phyloP scores from a whole-genome alignment of 2,797 vertebrate species.

The Sebastes nivosus region DNA sequence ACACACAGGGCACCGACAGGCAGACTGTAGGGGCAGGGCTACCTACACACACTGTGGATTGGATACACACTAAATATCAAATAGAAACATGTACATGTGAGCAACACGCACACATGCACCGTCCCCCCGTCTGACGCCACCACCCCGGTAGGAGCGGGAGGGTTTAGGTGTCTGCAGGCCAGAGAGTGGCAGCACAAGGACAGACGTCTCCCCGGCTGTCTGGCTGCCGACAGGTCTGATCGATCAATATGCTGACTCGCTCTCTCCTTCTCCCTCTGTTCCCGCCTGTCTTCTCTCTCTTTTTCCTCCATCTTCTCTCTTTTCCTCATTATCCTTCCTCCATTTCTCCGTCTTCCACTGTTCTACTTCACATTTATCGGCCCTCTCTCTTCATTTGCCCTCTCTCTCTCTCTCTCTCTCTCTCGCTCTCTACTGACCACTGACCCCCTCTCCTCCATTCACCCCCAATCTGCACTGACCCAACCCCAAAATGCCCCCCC shows the following conservation, averaged over 20 bases:
- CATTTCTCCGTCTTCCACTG: constrained; percentile 8
- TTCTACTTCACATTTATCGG: background rate
- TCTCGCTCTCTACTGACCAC: background rate
- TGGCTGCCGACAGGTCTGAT: constrained; percentile 88
- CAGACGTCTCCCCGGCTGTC: constrained; percentile 86
- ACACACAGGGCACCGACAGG: constrained; percentile 54
- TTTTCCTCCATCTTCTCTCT: constrained; percentile 26
- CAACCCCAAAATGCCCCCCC: background rate
- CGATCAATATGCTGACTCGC: constrained; percentile 86
- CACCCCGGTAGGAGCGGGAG: constrained; percentile 60
- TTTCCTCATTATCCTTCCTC: constrained; percentile 11
- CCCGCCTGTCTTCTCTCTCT: constrained; percentile 14
- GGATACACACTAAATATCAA: constrained; percentile 5
- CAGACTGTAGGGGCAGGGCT: constrained; percentile 52
- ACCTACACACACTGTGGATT: constrained; percentile 10
- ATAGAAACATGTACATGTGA: constrained; percentile 13
- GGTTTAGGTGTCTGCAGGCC: constrained; percentile 89
- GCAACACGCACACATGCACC: constrained; percentile 3
- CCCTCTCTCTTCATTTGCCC: background rate
- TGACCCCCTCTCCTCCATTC: background rate
- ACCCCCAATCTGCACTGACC: background rate
- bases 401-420: background rate
- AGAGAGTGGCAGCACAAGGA: constrained; percentile 94
- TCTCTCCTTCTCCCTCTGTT: constrained; percentile 46
- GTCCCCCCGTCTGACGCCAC: constrained; percentile 72